These are phyloP conservation scores for Tortrix viridana DNA, from an alignment of 2,888 invertebrate species.

Conservation along the genomic window DNA sequence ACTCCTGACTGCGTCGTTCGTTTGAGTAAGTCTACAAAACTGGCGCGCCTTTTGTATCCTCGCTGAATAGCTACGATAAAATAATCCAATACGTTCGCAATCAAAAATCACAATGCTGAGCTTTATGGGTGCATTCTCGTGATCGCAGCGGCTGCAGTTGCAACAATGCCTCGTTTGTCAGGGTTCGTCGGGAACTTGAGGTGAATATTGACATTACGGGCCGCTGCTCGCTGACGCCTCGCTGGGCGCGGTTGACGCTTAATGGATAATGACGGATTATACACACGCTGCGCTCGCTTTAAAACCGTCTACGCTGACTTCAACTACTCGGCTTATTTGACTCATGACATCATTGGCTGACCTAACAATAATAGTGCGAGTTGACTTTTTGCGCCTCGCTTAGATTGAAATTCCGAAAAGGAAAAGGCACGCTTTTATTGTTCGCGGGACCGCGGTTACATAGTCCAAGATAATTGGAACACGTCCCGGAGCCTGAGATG, in stretches of 20 bases:
- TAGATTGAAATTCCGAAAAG: conserved; percentile 24
- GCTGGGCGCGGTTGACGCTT: conserved; percentile 35
- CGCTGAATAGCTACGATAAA: conserved; percentile 51
- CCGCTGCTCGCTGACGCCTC: conserved; percentile 33
- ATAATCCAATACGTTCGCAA: conserved; percentile 53
- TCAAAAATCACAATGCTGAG: conserved; percentile 70
- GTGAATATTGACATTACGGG: conserved; percentile 47
- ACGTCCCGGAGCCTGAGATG: conserved; percentile 43
- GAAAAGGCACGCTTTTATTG: conserved; percentile 24
- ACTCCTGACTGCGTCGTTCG: conserved; percentile 43
- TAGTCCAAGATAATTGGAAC: conserved; percentile 46
- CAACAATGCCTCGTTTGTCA: conserved; percentile 78
- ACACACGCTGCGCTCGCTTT: conserved; percentile 17
- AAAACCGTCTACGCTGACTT: conserved; percentile 15
- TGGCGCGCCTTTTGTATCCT: conserved; percentile 60
- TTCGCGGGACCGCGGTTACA: conserved; percentile 29
- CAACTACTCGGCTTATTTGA: conserved; percentile 21
- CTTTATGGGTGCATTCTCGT: conserved; percentile 71
- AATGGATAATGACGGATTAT: conserved; percentile 35
- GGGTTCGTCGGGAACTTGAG: conserved; percentile 69
- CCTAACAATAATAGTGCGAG: conserved; percentile 2
- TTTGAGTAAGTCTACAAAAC: conserved; percentile 50
- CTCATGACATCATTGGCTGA: conserved; percentile 28
- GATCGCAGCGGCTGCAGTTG: conserved; percentile 39
- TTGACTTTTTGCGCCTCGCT: conserved; percentile 20